A percentile compares a stretch with the other conserved stretches of the same genome.
These are phyloP conservation scores for Seladonia tumulorum DNA, from an alignment of 2,888 invertebrate genomes.

Conservation along the genomic window DNA sequence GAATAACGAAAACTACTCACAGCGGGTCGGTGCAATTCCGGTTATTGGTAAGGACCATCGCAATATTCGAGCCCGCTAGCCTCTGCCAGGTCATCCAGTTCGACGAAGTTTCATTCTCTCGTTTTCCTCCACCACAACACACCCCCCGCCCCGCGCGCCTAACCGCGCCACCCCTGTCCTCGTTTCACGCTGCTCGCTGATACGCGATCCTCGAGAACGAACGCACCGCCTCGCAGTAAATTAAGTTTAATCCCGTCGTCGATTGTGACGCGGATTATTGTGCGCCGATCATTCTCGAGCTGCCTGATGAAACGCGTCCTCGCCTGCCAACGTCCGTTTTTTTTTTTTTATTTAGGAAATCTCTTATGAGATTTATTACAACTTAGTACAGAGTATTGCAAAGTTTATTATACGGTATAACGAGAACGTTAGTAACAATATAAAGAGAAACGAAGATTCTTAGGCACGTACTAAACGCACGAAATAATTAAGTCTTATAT, in stretches of 20 bases:
- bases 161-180: neutral
- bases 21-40: conserved; percentile 66
- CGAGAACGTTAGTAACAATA: too few species aligned
- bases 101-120: conserved; percentile 44
- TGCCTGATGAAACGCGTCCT: neutral
- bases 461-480: too few species aligned
- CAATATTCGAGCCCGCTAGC: conserved; percentile 44
- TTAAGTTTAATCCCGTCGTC: conserved; percentile 13
- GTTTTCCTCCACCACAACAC: neutral
- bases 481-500: too few species aligned
- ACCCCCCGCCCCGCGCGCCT: neutral
- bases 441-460: too few species aligned
- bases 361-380: too few species aligned
- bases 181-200: conserved; percentile 15
- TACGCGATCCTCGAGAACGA: neutral
- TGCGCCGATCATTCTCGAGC: neutral
- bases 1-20: conserved; percentile 71
- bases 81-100: conserved; percentile 28
- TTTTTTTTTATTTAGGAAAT: too few species aligned
- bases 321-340: neutral
- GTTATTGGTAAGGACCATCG: conserved; percentile 64
- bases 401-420: too few species aligned
- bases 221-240: neutral
- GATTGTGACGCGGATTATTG: conserved; percentile 1
- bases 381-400: too few species aligned